A percentile compares a stretch with the other conserved stretches of the same genome.
phyloP scores from a whole-genome alignment of 2,113 vertebrate genomes.

The Saguinus midas region DNA sequence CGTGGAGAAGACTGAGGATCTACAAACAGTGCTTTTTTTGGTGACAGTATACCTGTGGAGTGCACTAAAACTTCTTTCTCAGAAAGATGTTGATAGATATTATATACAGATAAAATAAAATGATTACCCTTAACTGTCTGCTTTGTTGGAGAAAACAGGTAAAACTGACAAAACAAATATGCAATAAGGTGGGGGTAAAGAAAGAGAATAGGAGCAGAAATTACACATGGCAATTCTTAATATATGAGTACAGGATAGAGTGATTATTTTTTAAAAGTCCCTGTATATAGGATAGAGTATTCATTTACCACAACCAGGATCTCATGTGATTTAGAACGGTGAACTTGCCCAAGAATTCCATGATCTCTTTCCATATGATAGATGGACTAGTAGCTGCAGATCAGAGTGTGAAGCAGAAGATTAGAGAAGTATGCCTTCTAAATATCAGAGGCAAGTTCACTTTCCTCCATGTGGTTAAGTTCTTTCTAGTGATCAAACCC shows the following conservation, averaged over 20 bases:
- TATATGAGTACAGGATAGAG: neutral
- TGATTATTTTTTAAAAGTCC: neutral
- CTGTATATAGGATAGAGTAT: neutral
- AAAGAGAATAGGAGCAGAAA: neutral
- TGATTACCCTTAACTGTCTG: neutral
- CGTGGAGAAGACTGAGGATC: neutral
- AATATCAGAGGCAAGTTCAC: neutral
- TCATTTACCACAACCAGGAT: neutral
- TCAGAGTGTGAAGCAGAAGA: neutral
- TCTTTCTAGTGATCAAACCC: neutral
- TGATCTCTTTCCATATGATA: neutral
- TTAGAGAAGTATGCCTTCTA: neutral
- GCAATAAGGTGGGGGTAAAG: neutral
- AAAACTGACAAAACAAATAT: neutral
- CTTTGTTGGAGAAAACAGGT: neutral
- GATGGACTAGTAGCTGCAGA: neutral
- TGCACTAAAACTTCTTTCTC: neutral
- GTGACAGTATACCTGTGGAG: neutral
- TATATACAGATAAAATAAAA: neutral
- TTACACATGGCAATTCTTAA: neutral
- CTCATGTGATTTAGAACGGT: neutral
- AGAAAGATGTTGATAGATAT: neutral
- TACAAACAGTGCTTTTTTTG: neutral
- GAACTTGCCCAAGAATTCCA: neutral
- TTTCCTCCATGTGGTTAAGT: neutral